Conservation (phyloP, 1,140 invertebrate genomes). For the fruit fly (Drosophila melanogaster) region Release_6_plus_ISO1_MT NT_037436.4:11261001-11261500, state of each 20-base stretch:
- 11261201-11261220: conserved; percentile 51
- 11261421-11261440: conserved; percentile 72
- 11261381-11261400: conserved; percentile 56
- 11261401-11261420: conserved; percentile 56
- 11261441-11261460: conserved; percentile 52
- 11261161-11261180: conserved; percentile 1
- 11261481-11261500: not conserved
- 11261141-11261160: not conserved
- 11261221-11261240: conserved; percentile 75
- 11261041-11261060: too few species aligned
- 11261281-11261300: conserved; percentile 33
- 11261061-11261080: too few species aligned
- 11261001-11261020: too few species aligned
- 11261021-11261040: too few species aligned
- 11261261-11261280: conserved; percentile 32
- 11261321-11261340: conserved; percentile 62
- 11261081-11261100: too few species aligned
- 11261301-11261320: conserved; percentile 44
- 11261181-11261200: conserved; percentile 3
- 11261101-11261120: not conserved
- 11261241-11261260: conserved; percentile 55
- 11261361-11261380: conserved; percentile 70
- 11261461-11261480: conserved; percentile 4
- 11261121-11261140: too few species aligned
- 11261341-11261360: conserved; percentile 64